These are phyloP conservation scores for Malurus melanocephalus DNA, from an alignment of 2,113 vertebrate species.

Conservation along the genomic window DNA sequence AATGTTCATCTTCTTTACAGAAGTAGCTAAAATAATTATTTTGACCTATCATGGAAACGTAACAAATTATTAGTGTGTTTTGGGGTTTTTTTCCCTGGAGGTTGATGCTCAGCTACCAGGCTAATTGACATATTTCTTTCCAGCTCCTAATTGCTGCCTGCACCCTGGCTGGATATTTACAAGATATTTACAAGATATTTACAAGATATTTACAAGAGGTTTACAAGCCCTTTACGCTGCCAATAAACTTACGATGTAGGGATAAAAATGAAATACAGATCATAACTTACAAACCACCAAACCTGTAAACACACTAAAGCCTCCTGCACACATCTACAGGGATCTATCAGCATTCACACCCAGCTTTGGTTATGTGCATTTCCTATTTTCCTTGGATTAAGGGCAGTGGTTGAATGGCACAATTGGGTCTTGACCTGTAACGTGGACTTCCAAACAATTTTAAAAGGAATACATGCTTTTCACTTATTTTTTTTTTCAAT, in stretches of 20 bases:
- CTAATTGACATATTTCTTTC: neutral
- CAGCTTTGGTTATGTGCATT: neutral
- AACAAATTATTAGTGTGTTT: neutral
- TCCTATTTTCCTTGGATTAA: neutral
- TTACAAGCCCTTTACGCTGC: neutral
- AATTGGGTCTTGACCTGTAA: neutral
- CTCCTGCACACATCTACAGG: neutral
- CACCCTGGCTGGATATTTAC: neutral
- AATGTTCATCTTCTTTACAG: neutral
- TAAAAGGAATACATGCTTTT: neutral
- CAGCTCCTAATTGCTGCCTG: neutral
- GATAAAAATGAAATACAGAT: neutral
- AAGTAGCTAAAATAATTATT: neutral
- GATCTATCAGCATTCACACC: neutral
- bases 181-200: neutral
- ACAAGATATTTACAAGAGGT: neutral
- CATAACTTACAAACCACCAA: neutral
- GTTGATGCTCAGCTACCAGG: neutral
- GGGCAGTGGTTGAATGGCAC: neutral
- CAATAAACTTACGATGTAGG: neutral
- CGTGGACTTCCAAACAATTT: accelerated
- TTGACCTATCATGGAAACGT: neutral
- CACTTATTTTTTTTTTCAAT: neutral
- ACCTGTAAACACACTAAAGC: neutral
- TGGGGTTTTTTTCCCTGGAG: neutral